phyloP scores from a whole-genome alignment of 2,888 invertebrate species.

The Marronus borbonicus region DNA sequence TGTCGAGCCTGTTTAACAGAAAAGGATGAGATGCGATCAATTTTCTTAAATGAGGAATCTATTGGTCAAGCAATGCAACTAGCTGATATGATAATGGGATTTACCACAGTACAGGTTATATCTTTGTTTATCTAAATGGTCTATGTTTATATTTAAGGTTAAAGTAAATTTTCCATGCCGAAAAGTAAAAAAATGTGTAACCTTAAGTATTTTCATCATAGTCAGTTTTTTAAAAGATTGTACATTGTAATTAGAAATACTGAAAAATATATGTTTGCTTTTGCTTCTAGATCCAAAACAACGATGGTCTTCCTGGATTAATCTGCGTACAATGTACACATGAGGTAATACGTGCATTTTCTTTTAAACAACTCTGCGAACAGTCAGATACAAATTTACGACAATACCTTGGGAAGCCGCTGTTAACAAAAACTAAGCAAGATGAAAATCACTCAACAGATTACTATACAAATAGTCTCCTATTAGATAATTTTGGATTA shows the following conservation, averaged over 20 bases:
- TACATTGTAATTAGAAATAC: constrained; percentile 29
- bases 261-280: constrained; percentile 21
- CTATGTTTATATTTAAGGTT: not conserved
- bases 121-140: constrained; percentile 18
- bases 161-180: not conserved
- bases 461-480: constrained; percentile 59
- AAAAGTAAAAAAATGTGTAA: too few relatives aligned
- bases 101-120: constrained; percentile 66
- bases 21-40: constrained; percentile 70
- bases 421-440: constrained; percentile 61
- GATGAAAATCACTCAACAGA: constrained; percentile 61
- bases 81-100: constrained; percentile 71
- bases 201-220: too few relatives aligned
- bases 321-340: constrained; percentile 71
- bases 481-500: constrained; percentile 65
- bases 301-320: constrained; percentile 70
- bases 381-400: constrained; percentile 70
- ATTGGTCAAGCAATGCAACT: constrained; percentile 67
- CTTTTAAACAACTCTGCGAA: constrained; percentile 71
- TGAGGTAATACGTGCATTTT: constrained; percentile 70
- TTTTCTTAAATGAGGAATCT: constrained; percentile 69
- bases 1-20: constrained; percentile 71
- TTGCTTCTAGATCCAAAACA: constrained; percentile 67
- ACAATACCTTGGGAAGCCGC: constrained; percentile 68
- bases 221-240: too few relatives aligned